Conservation (phyloP, 2,797 vertebrate species). For the Onychomys arenicola region DNA sequence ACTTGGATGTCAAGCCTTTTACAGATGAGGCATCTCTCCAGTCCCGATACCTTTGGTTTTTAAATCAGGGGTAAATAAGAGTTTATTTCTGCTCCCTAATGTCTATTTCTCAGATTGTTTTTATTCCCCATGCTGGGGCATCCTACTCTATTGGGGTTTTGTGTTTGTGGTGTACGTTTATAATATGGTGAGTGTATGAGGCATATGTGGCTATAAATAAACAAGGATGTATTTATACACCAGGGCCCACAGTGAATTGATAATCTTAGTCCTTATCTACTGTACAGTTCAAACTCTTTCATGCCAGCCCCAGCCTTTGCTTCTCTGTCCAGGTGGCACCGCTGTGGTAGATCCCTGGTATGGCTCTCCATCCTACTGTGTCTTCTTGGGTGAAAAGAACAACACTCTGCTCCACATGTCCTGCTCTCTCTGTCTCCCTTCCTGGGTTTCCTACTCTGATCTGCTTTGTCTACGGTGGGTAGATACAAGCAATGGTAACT, state of each 20-base stretch:
- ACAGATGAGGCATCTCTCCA: neutral
- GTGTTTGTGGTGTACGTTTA: neutral
- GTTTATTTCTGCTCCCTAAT: conserved; percentile 78
- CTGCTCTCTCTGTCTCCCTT: conserved; percentile 75
- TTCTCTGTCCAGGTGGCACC: conserved; percentile 68
- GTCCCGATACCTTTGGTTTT: conserved; percentile 80
- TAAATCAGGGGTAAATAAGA: conserved; percentile 82
- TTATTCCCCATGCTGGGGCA: neutral
- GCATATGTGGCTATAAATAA: conserved; percentile 32
- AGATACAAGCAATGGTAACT: conserved; percentile 63
- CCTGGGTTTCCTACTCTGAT: neutral
- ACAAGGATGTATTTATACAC: conserved; percentile 69
- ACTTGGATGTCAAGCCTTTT: neutral
- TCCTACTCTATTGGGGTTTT: neutral
- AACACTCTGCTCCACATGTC: neutral
- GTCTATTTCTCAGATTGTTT: conserved; percentile 73
- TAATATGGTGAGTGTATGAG: conserved; percentile 8
- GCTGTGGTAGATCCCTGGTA: conserved; percentile 70
- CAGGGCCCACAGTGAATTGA: conserved; percentile 22
- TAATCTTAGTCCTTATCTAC: conserved; percentile 66
- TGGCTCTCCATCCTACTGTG: conserved; percentile 61
- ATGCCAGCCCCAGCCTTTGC: conserved; percentile 61
- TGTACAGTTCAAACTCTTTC: conserved; percentile 50
- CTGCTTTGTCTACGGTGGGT: conserved; percentile 58
- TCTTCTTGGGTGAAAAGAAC: conserved; percentile 60